phyloP scores from a whole-genome alignment of 2,797 vertebrate genomes.

The Poeciliopsis turneri region DNA sequence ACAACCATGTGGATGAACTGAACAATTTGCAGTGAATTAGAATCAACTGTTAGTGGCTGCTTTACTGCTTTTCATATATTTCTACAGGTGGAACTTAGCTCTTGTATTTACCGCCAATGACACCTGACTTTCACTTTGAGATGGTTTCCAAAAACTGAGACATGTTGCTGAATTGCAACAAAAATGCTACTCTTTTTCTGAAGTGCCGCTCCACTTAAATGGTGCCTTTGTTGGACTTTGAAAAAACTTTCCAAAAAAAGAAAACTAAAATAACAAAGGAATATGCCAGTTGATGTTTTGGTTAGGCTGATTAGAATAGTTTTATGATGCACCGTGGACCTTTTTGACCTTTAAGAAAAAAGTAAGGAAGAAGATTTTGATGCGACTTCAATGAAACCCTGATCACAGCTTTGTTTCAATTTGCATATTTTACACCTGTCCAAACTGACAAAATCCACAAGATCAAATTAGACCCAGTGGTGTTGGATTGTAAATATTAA shows the following conservation, averaged over 20 bases:
- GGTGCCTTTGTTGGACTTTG: background rate
- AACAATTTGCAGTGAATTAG: background rate
- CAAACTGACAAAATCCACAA: slow-evolving; percentile 65
- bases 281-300: background rate
- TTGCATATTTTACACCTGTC: slow-evolving; percentile 71
- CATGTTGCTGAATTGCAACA: too few species aligned
- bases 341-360: slow-evolving; percentile 23
- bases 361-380: slow-evolving; percentile 48
- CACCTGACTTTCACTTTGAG: too few species aligned
- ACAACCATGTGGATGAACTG: background rate
- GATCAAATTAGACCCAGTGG: slow-evolving; percentile 50
- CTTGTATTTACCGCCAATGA: too few species aligned
- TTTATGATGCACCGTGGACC: slow-evolving; percentile 51
- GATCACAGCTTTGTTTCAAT: slow-evolving; percentile 40
- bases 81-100: background rate
- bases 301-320: background rate
- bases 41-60: background rate
- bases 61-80: background rate
- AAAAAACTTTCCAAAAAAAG: background rate
- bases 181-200: too few species aligned
- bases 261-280: background rate
- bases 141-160: too few species aligned
- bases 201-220: too few species aligned
- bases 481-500: slow-evolving; percentile 74
- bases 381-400: slow-evolving; percentile 56